Evolutionary conservation across 2,113 vertebrate genomes (phyloP).

Genomic region (Thomomys bottae): DNA sequence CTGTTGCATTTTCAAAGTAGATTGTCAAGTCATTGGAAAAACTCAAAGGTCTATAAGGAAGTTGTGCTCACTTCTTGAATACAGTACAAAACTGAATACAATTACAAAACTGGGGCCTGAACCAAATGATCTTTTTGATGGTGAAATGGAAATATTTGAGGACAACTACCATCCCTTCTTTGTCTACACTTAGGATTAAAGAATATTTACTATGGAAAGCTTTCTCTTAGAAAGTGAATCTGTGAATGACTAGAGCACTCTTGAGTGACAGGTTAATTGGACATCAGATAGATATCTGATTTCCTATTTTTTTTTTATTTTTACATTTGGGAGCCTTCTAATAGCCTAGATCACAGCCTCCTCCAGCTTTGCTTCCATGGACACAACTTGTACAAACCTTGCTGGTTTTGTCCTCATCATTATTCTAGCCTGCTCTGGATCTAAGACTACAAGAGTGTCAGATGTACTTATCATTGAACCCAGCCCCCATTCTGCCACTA

Average conservation of each 20-base stretch:
- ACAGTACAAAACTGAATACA: background rate
- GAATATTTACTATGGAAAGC: background rate
- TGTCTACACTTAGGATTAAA: background rate
- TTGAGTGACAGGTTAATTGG: background rate
- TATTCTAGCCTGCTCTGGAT: background rate
- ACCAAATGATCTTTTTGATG: background rate
- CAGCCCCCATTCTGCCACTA: background rate
- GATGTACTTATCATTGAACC: background rate
- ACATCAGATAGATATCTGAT: constrained; percentile 27
- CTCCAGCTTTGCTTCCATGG: background rate
- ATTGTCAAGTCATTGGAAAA: background rate
- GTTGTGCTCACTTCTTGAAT: background rate
- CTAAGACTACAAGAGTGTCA: background rate
- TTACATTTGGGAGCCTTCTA: background rate
- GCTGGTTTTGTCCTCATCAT: background rate
- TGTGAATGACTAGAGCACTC: background rate
- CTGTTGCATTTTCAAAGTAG: background rate
- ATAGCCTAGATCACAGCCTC: background rate
- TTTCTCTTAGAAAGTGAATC: constrained; percentile 16
- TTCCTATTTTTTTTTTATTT: constrained; percentile 6
- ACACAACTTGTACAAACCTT: background rate
- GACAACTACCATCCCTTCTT: background rate
- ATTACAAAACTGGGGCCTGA: background rate
- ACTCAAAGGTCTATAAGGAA: constrained; percentile 8
- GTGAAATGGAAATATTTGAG: background rate